Evolutionary conservation across 1,140 invertebrate species (phyloP).

Genomic region (Drosophila ogumai): DNA sequence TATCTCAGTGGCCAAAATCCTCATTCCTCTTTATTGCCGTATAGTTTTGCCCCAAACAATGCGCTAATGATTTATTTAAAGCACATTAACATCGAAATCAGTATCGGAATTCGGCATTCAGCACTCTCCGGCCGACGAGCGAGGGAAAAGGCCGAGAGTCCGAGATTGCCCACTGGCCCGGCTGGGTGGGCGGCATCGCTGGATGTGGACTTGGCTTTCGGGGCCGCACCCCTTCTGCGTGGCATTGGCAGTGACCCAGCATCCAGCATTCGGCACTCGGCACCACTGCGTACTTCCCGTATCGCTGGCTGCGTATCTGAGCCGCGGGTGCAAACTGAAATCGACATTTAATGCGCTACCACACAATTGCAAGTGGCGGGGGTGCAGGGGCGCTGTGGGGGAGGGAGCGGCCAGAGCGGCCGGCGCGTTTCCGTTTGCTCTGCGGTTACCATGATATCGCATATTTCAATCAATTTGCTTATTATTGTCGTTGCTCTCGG

Average conservation of each 20-base stretch:
- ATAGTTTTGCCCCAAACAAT: slow-evolving; percentile 52
- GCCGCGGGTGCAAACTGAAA: slow-evolving; percentile 78
- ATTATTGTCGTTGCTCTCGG: slow-evolving; percentile 79
- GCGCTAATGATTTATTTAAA: slow-evolving; percentile 81
- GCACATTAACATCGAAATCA: slow-evolving; percentile 47
- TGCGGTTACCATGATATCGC: slow-evolving; percentile 77
- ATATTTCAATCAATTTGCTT: slow-evolving; percentile 84
- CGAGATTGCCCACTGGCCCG: slow-evolving; percentile 73
- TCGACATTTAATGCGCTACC: slow-evolving; percentile 83
- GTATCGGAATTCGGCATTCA: slow-evolving; percentile 41
- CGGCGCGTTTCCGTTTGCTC: slow-evolving; percentile 68
- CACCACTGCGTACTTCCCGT: slow-evolving; percentile 64
- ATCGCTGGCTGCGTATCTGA: slow-evolving; percentile 72
- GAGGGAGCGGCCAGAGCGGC: slow-evolving; percentile 15
- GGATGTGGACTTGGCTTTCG: slow-evolving; percentile 15
- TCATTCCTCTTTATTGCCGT: slow-evolving; percentile 11
- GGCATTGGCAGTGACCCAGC: slow-evolving; percentile 78
- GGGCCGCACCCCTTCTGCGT: slow-evolving; percentile 64
- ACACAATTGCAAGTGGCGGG: slow-evolving; percentile 53
- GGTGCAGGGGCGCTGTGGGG: slow-evolving; percentile 8
- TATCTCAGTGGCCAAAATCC: slow-evolving; percentile 18
- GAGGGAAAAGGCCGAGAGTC: slow-evolving; percentile 9
- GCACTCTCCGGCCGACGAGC: slow-evolving; percentile 32
- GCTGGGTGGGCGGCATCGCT: slow-evolving; percentile 69
- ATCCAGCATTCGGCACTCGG: slow-evolving; percentile 12